Evolutionary conservation across 2,797 vertebrate species (phyloP), one percentile per base, ranked within the genome.

Genomic region (Epinephelus malabaricus): DNA sequence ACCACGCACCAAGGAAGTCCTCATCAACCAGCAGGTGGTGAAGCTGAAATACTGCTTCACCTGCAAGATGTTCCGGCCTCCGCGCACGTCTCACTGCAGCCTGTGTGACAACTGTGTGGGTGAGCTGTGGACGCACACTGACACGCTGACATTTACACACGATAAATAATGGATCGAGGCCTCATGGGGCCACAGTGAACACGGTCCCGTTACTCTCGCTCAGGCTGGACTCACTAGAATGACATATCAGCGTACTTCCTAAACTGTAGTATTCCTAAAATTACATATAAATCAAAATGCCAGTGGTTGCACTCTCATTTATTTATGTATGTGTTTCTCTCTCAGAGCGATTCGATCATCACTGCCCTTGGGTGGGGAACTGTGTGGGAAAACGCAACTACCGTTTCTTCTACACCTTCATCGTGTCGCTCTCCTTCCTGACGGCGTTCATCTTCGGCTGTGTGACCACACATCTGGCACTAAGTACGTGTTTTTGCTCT

Each of bases 31-130:
- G 90, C 96, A 98, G 78, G 92, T 96, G 91, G 97, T 99, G 79
- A 99, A 98, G 70, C 95, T 99, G 61, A 99, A 99, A 90, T 99
- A 98, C 92, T 99, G 98, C 94, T 98, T 98, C 94, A 98, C 98
- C 78, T 99, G 98, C 95, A 98, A 97, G 89, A 98, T 99, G 96
- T 99, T 99, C 92, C 95, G 98, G 19, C 98, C 98, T 0, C 98
- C 98, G 0, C 96, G 97, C 83, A 97, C 98, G 88, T 99, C 98
- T 3, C 98, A 99, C 95, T 99, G 98, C 95, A 97, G 97, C 72
- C 95, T 98, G 82, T 99, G 98, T 38, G 98, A 99, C 96, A 99
- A 98, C 96, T 99, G 98, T 79, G 98, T 99, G 64, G 98, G 98
- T 99, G 81, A 97, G 97, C 73, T 21, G 46, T 1, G 51, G 64